Evolutionary conservation across 2,888 invertebrate species (phyloP), one percentile per base, ranked within the genome.

Genomic region (Melinopterus prodromus): DNA sequence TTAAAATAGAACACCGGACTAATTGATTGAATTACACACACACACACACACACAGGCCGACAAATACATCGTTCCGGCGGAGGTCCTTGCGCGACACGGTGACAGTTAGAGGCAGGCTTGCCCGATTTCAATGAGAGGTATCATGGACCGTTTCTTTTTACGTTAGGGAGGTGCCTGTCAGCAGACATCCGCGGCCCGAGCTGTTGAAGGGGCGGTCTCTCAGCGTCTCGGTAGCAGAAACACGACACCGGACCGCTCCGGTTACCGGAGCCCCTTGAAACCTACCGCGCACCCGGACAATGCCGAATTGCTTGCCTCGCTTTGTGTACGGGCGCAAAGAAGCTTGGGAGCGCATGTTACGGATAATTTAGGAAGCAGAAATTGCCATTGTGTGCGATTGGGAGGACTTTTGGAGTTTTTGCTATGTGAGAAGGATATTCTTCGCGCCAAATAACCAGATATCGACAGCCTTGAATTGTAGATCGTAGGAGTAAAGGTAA

Each of bases 221-320:
- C 84, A 83, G 80, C 80, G 79, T 82, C 83, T 83, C 83, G 80
- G 84, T 82, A 83, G 83, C 82, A 79, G 84, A 82, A 84, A 84
- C 80, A 79, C 80, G 83, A 84, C 82, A 83, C 84, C 80, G 80
- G 76, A 36, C 35, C 78, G 70, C 74, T 76, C 74, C 78, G 76
- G 78, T 83, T 83, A 84, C 82, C 78, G 81, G 83, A 84, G 82
- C 80, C 81, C 72, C 83, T 83, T 84, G 82, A 84, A 84, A 83
- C 83, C 82, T 81, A 81, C 82, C 84, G 82, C 53, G 53, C 53
- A 9, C 53, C 53, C 53, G 53, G 53, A 53, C 53, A 53, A 53
- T 53, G 12, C 53, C 53, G 53, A 53, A 53, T 53, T 53, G 12
- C 53, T 53, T 53, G 26, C 12, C 9, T 7, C 7, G 53, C 53